These are phyloP conservation scores for Panagrolaimus sp. DNA, from an alignment of 1,140 invertebrate genomes.

Conservation along the genomic window DNA sequence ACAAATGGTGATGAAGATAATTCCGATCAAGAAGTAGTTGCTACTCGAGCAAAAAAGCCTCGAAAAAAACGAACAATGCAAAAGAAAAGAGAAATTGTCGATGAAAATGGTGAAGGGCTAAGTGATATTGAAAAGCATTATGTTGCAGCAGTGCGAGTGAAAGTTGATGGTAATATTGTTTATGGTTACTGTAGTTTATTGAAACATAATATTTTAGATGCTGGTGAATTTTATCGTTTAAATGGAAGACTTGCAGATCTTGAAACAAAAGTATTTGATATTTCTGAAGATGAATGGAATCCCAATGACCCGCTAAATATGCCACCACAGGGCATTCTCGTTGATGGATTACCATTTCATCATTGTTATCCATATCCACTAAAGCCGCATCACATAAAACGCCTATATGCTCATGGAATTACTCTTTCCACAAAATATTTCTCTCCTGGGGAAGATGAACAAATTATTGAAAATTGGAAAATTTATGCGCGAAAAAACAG, in stretches of 20 bases:
- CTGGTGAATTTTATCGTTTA: neutral
- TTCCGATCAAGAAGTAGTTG: neutral
- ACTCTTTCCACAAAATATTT: neutral
- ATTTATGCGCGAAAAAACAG: neutral
- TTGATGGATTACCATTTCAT: neutral
- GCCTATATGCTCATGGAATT: neutral
- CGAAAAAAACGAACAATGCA: slow-evolving; percentile 10
- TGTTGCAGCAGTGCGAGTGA: neutral
- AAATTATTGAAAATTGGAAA: slow-evolving; percentile 22
- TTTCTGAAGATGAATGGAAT: slow-evolving; percentile 16
- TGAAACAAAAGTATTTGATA: neutral
- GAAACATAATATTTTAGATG: neutral
- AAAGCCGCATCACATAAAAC: neutral
- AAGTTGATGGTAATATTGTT: slow-evolving; percentile 1
- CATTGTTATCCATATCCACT: neutral
- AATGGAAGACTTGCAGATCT: slow-evolving; percentile 2
- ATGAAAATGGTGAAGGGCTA: neutral
- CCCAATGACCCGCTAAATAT: slow-evolving; percentile 12
- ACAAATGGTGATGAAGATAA: neutral
- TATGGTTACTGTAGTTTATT: too few species aligned
- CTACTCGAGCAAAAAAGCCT: neutral
- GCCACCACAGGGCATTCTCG: neutral
- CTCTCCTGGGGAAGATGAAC: neutral
- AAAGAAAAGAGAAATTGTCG: slow-evolving; percentile 11
- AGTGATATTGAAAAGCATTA: slow-evolving; percentile 2